Evolutionary conservation across 2,888 invertebrate species (phyloP).

Genomic region (Stenodera caucasica): DNA sequence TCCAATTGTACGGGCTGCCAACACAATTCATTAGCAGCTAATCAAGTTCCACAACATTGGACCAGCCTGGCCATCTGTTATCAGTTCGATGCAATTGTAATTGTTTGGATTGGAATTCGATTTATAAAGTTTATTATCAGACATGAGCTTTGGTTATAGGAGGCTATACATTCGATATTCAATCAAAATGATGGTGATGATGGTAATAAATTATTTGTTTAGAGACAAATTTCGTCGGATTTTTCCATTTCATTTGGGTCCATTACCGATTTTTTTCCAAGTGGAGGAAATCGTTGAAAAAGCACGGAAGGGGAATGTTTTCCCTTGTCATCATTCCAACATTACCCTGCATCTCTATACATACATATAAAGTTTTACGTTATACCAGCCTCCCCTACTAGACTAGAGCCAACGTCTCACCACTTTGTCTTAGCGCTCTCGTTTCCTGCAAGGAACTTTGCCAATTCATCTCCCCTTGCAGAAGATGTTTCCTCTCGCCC

Average conservation of each 20-base stretch:
- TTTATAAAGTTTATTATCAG: conserved; percentile 8
- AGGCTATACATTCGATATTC: background rate
- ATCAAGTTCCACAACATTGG: conserved; percentile 54
- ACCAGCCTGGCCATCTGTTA: conserved; percentile 47
- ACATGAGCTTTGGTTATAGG: background rate
- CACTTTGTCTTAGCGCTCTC: conserved; percentile 53
- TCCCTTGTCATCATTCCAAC: conserved; percentile 7
- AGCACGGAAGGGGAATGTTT: conserved; percentile 7
- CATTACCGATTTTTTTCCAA: conserved; percentile 2
- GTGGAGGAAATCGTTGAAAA: background rate
- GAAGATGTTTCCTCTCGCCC: conserved; percentile 54
- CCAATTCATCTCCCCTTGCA: conserved; percentile 53
- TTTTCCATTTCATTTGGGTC: conserved; percentile 4
- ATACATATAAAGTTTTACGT: background rate
- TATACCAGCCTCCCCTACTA: background rate
- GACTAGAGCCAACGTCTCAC: conserved; percentile 30
- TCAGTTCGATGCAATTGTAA: conserved; percentile 41
- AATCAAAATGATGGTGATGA: background rate
- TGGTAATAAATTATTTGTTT: background rate
- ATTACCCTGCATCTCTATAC: background rate
- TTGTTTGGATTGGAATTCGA: conserved; percentile 12
- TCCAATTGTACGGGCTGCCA: conserved; percentile 49
- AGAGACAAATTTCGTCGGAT: background rate
- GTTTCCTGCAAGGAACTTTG: conserved; percentile 53
- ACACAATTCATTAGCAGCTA: conserved; percentile 53